These are phyloP conservation scores for Tribolium freemani DNA, from an alignment of 2,888 invertebrate genomes.

Conservation along the genomic window DNA sequence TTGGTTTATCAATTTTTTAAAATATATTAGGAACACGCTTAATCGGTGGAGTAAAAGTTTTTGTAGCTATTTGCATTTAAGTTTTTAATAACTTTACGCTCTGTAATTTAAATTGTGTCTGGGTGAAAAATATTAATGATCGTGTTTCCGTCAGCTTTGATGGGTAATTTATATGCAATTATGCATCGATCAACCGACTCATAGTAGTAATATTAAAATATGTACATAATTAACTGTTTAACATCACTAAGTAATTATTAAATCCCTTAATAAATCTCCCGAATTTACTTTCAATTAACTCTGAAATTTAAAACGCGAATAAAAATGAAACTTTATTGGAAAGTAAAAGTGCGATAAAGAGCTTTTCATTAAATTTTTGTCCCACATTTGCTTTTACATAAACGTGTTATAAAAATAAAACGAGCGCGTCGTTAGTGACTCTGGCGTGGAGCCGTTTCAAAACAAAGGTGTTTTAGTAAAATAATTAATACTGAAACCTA, in stretches of 20 bases:
- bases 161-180: neutral
- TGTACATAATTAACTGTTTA: neutral
- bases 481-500: neutral
- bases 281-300: neutral
- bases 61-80: too few species aligned
- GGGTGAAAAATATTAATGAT: neutral
- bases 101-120: neutral
- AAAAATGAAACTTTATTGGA: neutral
- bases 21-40: too few species aligned
- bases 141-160: neutral
- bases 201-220: neutral
- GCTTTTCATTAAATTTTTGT: neutral
- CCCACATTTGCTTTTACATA: neutral
- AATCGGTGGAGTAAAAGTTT: too few species aligned
- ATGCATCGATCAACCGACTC: neutral
- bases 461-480: neutral
- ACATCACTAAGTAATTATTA: neutral
- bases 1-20: too few species aligned
- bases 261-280: neutral
- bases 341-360: neutral
- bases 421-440: neutral
- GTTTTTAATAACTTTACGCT: neutral
- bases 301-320: neutral
- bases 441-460: slow-evolving; percentile 3
- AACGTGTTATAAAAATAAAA: neutral